Base-by-base conservation (phyloP, 2,797 vertebrate species). In the Amblyraja radiata region DNA sequence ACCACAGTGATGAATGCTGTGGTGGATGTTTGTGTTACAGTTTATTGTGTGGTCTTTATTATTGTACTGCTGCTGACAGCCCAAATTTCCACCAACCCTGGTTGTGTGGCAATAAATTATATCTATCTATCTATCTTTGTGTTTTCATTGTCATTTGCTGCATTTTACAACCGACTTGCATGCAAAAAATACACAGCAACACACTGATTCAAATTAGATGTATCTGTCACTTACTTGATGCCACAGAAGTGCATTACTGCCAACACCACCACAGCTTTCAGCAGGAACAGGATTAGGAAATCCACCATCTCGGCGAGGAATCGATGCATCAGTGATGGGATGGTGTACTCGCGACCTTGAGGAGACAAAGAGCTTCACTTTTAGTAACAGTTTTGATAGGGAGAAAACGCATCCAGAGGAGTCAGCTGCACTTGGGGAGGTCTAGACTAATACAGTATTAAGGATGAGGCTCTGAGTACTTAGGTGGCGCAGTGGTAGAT, bases 241-340 rank as follows among this genome's bases (percentile, higher is more conserved):
- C 98, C 98, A 95, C 97, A 98, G 95, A 99, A 96, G 93, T 99
- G 97, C 97, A 99, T 98, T 95, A 99, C 97, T 96, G 97, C 98
- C 95, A 99, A 96, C 93, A 98, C 97, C 93, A 99, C 97, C 93
- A 98, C 97, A 94, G 98, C 98, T 95, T 99, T 99, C 94, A 99
- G 97, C 94, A 98, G 99, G 94, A 99, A 99, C 65, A 99, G 96
- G 95, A 99, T 98, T 94, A 99, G 97, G 95, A 99, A 99, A 95
- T 99, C 98, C 95, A 99, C 97, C 92, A 97, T 98, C 96, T 99
- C 98, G 9, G 98, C 98, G 93, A 99, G 96, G 96, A 99, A 97
- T 94, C 98, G 97, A 95, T 98, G 98, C 18, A 98, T 97, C 95
- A 98, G 97, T 1, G 98, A 98, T 81, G 98, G 98, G 95, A 99